phyloP scores from a whole-genome alignment of 2,888 invertebrate genomes.

The Acleris emargana region DNA sequence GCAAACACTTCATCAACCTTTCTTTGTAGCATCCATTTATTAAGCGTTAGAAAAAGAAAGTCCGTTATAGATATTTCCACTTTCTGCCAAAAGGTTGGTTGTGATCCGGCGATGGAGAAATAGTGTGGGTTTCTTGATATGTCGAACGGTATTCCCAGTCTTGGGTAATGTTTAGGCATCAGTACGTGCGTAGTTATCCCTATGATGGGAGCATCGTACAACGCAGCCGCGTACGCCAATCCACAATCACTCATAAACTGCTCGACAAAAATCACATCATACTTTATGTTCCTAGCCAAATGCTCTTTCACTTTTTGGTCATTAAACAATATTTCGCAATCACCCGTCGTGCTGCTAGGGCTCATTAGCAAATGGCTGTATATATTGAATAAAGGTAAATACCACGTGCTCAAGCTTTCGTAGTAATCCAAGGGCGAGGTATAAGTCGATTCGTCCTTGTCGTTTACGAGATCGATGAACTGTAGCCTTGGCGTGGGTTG shows the following conservation, averaged over 20 bases:
- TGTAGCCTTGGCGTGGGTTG: slow-evolving; percentile 67
- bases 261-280: slow-evolving; percentile 76
- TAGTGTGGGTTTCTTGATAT: slow-evolving; percentile 75
- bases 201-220: slow-evolving; percentile 76
- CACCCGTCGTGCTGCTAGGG: slow-evolving; percentile 30
- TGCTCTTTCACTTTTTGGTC: slow-evolving; percentile 54
- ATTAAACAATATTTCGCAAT: slow-evolving; percentile 60
- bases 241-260: slow-evolving; percentile 75
- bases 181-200: slow-evolving; percentile 78
- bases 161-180: slow-evolving; percentile 73
- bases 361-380: slow-evolving; percentile 31
- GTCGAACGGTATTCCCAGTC: slow-evolving; percentile 76
- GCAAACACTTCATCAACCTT: slow-evolving; percentile 61
- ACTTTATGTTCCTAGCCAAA: slow-evolving; percentile 51
- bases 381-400: slow-evolving; percentile 32
- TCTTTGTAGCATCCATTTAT: slow-evolving; percentile 56
- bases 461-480: slow-evolving; percentile 66
- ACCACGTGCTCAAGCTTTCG: slow-evolving; percentile 23
- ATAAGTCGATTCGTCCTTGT: not conserved
- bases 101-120: slow-evolving; percentile 62
- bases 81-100: slow-evolving; percentile 55
- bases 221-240: slow-evolving; percentile 61
- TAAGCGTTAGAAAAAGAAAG: slow-evolving; percentile 47
- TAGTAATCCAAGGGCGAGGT: slow-evolving; percentile 32
- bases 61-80: slow-evolving; percentile 54